phyloP scores from a whole-genome alignment of 2,888 invertebrate genomes.

The Helicoverpa assulta region DNA sequence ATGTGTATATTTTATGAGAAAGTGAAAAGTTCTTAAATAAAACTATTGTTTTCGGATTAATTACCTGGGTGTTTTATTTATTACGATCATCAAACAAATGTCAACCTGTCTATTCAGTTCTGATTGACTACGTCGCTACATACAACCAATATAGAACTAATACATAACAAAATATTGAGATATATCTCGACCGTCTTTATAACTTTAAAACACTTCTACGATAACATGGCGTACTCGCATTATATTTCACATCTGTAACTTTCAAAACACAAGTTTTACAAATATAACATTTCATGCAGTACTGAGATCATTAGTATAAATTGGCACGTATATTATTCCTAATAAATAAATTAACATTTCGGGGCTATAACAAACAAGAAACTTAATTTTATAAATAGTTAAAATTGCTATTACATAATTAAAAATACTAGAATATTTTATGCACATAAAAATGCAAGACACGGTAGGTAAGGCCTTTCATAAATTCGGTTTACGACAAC shows the following conservation, averaged over 20 bases:
- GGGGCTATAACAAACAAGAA: conserved; percentile 18
- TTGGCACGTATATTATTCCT: conserved; percentile 62
- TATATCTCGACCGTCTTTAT: conserved; percentile 19
- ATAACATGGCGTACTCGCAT: conserved; percentile 45
- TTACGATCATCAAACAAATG: conserved; percentile 55
- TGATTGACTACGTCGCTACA: conserved; percentile 33
- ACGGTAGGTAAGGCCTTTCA: not conserved
- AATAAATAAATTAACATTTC: conserved; percentile 38
- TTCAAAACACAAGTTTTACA: conserved; percentile 45
- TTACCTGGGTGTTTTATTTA: conserved; percentile 87
- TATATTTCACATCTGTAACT: conserved; percentile 53
- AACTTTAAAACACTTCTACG: conserved; percentile 19
- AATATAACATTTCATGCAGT: conserved; percentile 60
- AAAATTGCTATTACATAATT: not conserved
- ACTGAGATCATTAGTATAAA: conserved; percentile 53
- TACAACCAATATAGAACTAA: conserved; percentile 42
- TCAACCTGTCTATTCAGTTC: conserved; percentile 59
- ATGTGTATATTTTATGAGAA: conserved; percentile 91
- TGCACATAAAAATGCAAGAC: not conserved
- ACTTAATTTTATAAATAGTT: conserved; percentile 30
- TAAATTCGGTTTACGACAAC: conserved; percentile 1
- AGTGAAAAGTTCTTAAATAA: conserved; percentile 90
- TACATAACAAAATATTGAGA: conserved; percentile 35
- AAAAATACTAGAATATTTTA: not conserved
- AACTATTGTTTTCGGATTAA: conserved; percentile 91